Evolutionary conservation across 2,113 vertebrate species (phyloP), one percentile per base, ranked within the genome.

Genomic region (Vidua macroura): DNA sequence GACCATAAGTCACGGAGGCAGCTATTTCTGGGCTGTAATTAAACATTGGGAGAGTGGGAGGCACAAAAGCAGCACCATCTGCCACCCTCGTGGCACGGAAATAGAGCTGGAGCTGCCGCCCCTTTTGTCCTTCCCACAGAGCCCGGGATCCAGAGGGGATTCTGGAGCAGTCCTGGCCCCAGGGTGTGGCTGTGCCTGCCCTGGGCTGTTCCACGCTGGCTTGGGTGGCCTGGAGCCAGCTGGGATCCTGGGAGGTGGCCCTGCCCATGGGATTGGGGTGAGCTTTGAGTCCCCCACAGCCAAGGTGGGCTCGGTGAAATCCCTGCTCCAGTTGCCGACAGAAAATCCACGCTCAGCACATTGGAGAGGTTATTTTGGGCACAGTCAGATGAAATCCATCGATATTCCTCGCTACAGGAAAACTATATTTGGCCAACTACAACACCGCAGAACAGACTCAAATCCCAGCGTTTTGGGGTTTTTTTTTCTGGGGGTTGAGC

Each of bases 1-100:
- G 92, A 92, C 69, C 74, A 2, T 16, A 20, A 85, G 56, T 58
- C 86, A 64, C 1, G 43, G 77, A 48, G 48, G 27, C 69, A 30
- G 89, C 92, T 96, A 91, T 96, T 96, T 89, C 88, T 91, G 92
- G 95, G 74, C 25, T 92, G 84, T 72, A 91, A 96, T 96, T 91
- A 94, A 94, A 84, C 93, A 39, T 14, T 53, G 52, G 30, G 28
- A 10, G 58, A 92, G 96, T 75, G 95, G 68, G 92, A 95, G 84
- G 44, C 93, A 91, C 92, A 63, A 39, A 81, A 66, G 95, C 95
- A 20, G 78, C 63, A 28, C 96, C 96, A 95, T 96, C 96, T 95
- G 96, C 96, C 2, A 33, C 64, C 7, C 39, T 75, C 2, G 56
- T 63, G 90, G 81, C 93, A 89, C 86, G 35, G 59, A 37, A 28